Conservation (phyloP, 1,140 invertebrate genomes). For the Lanistes nyassanus region DNA sequence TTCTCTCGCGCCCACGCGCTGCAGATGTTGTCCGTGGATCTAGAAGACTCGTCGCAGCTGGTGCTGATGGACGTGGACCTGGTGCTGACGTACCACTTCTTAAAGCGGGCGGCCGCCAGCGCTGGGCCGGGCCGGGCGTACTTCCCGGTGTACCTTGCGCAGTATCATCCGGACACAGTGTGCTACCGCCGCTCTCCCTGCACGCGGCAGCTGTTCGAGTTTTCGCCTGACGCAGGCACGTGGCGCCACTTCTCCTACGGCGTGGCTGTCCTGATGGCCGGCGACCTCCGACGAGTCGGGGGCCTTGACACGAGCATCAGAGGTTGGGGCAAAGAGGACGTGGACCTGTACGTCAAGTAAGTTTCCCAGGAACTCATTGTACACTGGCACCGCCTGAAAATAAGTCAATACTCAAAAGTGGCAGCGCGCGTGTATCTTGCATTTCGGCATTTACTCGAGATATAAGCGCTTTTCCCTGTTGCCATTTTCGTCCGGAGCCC, state of each 20-base stretch:
- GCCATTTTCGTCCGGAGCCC: no score
- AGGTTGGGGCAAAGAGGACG: slow-evolving; percentile 58
- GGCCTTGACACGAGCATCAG: slow-evolving; percentile 89
- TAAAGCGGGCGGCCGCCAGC: slow-evolving; percentile 2
- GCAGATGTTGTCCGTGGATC: neutral
- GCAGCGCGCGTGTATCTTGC: slow-evolving; percentile 2
- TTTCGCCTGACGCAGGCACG: slow-evolving; percentile 79
- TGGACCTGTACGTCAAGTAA: slow-evolving; percentile 82
- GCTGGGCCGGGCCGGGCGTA: slow-evolving; percentile 72
- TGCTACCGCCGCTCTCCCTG: slow-evolving; percentile 66
- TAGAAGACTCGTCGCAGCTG: neutral
- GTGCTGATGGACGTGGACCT: slow-evolving; percentile 18
- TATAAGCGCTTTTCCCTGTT: neutral
- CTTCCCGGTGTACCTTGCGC: slow-evolving; percentile 95
- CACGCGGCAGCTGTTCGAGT: slow-evolving; percentile 15
- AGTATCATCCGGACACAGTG: slow-evolving; percentile 75
- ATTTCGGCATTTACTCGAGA: neutral
- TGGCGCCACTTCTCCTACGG: slow-evolving; percentile 96
- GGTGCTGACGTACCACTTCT: slow-evolving; percentile 9
- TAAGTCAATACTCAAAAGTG: neutral
- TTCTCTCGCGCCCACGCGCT: slow-evolving; percentile 13
- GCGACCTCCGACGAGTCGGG: slow-evolving; percentile 80
- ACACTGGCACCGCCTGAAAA: neutral
- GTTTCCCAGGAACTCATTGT: neutral
- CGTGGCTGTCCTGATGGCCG: slow-evolving; percentile 88